phyloP scores from a whole-genome alignment of 2,888 invertebrate genomes.

The Hecatera dysodea region DNA sequence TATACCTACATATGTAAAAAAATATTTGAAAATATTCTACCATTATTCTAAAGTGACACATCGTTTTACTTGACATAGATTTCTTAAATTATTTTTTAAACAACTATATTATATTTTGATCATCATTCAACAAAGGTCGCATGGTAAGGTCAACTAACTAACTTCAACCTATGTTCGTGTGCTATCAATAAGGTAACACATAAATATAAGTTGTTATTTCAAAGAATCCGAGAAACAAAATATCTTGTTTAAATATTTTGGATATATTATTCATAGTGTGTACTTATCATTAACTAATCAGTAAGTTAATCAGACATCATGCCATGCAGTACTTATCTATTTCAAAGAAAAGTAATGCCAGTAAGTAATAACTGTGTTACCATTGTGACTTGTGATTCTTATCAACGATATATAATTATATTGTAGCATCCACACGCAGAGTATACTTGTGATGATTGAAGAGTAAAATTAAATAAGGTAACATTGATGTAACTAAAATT shows the following conservation, averaged over 20 bases:
- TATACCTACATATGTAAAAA: too few species aligned
- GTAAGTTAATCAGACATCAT: slow-evolving; percentile 60
- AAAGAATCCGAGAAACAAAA: slow-evolving; percentile 2
- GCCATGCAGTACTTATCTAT: slow-evolving; percentile 57
- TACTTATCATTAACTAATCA: slow-evolving; percentile 49
- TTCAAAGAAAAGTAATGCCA: slow-evolving; percentile 54
- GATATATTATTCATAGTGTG: slow-evolving; percentile 21
- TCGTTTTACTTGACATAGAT: slow-evolving; percentile 32
- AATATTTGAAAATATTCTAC: slow-evolving; percentile 6
- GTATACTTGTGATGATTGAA: slow-evolving; percentile 21
- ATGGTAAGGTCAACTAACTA: slow-evolving; percentile 56
- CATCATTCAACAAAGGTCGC: slow-evolving; percentile 57
- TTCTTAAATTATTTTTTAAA: slow-evolving; percentile 37
- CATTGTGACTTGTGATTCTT: slow-evolving; percentile 41
- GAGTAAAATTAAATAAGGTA: slow-evolving; percentile 15
- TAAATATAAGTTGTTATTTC: slow-evolving; percentile 13
- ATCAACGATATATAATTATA: slow-evolving; percentile 50
- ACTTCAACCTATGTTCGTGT: slow-evolving; percentile 52
- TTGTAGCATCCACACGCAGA: slow-evolving; percentile 3
- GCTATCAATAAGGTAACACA: slow-evolving; percentile 37
- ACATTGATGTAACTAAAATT: slow-evolving; percentile 11
- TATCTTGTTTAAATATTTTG: not conserved
- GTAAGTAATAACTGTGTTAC: slow-evolving; percentile 55
- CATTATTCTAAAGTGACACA: slow-evolving; percentile 16
- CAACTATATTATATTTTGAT: slow-evolving; percentile 43